Base-by-base conservation (phyloP, 1,140 invertebrate genomes). In the Drosophila albomicans region DNA sequence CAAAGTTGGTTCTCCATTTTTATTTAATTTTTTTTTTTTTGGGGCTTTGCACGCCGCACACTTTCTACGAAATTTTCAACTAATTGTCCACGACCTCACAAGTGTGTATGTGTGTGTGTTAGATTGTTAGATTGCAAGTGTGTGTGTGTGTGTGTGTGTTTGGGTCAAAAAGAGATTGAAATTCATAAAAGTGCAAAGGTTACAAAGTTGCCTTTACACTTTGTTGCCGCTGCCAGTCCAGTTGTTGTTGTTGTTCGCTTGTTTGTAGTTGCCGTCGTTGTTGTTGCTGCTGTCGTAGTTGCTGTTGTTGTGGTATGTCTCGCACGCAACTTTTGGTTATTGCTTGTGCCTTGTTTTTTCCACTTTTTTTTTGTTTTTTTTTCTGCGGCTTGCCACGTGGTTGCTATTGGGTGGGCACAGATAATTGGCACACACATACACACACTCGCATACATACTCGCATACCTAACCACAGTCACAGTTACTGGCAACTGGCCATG, bases 121-220 rank as follows among this genome's bases (percentile, higher is more conserved):
- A 43, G 30, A 66, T 25, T 16, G 48, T n/a, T 8, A 20, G 45
- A 38, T 7, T 43, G 3, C 15, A 4, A 38, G 20, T 35, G 65
- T 57, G 32, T 52, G 56, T 62, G 49, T n/a, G 1, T 15, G 15
- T 74, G 71, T 56, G 38, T 49, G 65, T 51, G 49, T 30, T 59
- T 32, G 61, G 67, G 56, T 61, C 74, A 66, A 72, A 66, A 32
- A 54, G 74, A 72, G 69, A 72, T 85, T 81, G 65, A 78, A 80
- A 85, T 85, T 77, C 65, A 74, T 78, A 81, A 84, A 84, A 85
- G 69, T 85, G 81, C 81, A 75, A 75, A 85, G 81, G 74, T 85
- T 85, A 81, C 78, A 85, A 85, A 86, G 81, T 81, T 76, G 54
- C 52, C 32, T 59, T 76, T 70, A 30, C 72, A 70, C 52, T 66